phyloP scores from a whole-genome alignment of 2,888 invertebrate genomes.

The Patella depressa region DNA sequence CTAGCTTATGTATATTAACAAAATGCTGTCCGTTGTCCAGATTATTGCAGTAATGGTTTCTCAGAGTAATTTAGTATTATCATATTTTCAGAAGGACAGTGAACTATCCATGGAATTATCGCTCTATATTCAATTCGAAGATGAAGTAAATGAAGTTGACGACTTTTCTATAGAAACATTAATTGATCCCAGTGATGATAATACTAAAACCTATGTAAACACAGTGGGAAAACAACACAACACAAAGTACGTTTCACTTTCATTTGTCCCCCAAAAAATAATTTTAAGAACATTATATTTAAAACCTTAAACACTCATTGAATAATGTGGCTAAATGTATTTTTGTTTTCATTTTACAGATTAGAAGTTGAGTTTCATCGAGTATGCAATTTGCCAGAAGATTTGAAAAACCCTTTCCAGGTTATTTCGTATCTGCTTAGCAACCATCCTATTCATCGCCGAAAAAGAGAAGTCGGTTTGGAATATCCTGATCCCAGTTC shows the following conservation, averaged over 20 bases:
- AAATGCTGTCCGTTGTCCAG: too few relatives aligned
- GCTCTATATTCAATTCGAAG: neutral
- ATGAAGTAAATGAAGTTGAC: neutral
- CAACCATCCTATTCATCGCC: neutral
- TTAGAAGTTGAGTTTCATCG: conserved; percentile 1
- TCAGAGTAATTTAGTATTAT: too few relatives aligned
- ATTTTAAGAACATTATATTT: too few relatives aligned
- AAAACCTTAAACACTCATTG: too few relatives aligned
- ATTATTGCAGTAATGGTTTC: too few relatives aligned
- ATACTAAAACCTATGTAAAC: neutral
- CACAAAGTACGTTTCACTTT: neutral
- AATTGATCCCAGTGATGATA: conserved; percentile 1
- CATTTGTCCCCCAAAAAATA: too few relatives aligned
- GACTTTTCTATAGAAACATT: neutral
- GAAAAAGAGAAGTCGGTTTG: conserved; percentile 1
- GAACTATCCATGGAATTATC: neutral
- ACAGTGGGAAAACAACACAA: neutral
- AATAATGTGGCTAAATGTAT: too few relatives aligned
- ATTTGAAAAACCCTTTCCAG: neutral
- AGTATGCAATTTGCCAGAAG: neutral
- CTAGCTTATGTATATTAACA: too few relatives aligned
- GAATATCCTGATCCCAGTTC: neutral
- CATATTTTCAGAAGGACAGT: neutral
- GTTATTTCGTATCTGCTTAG: neutral
- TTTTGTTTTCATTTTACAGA: neutral